Evolutionary conservation across 2,797 vertebrate species (phyloP).

Genomic region (Schizopygopsis pylzovi): DNA sequence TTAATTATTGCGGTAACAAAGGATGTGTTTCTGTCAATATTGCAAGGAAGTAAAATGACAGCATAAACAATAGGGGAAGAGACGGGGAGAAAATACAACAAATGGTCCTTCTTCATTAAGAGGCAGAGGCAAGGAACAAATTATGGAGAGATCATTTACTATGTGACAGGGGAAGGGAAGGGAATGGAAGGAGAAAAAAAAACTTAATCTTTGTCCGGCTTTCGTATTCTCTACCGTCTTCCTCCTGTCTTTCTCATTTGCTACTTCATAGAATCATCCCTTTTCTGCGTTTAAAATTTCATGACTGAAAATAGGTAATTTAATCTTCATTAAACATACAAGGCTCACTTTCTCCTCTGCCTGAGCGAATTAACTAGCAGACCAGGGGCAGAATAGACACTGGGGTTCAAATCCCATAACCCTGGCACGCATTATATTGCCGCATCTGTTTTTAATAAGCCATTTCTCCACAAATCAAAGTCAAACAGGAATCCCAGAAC

Average conservation of each 20-base stretch:
- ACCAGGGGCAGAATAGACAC: conserved; percentile 64
- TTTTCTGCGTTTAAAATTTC: conserved; percentile 72
- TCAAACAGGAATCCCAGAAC: conserved; percentile 64
- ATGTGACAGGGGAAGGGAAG: conserved; percentile 40
- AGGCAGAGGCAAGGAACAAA: conserved; percentile 50
- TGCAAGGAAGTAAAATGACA: conserved; percentile 12
- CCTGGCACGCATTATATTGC: conserved; percentile 69
- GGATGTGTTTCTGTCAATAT: conserved; percentile 49
- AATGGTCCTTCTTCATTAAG: conserved; percentile 46
- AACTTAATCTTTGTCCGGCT: conserved; percentile 60
- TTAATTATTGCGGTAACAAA: conserved; percentile 67
- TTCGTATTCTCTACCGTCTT: conserved; percentile 40
- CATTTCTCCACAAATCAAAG: conserved; percentile 68
- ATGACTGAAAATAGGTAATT: conserved; percentile 80
- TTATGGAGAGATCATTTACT: conserved; percentile 61
- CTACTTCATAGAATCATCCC: conserved; percentile 65
- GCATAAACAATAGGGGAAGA: background rate
- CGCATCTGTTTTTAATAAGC: conserved; percentile 67
- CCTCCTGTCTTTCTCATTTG: conserved; percentile 64
- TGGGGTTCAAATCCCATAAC: conserved; percentile 67
- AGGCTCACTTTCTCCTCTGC: conserved; percentile 63
- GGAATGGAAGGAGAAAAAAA: background rate
- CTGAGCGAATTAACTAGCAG: conserved; percentile 70
- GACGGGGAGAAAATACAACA: background rate
- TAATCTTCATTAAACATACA: conserved; percentile 81